phyloP scores from a whole-genome alignment of 2,113 vertebrate species.

The Psephotus haematonotus region DNA sequence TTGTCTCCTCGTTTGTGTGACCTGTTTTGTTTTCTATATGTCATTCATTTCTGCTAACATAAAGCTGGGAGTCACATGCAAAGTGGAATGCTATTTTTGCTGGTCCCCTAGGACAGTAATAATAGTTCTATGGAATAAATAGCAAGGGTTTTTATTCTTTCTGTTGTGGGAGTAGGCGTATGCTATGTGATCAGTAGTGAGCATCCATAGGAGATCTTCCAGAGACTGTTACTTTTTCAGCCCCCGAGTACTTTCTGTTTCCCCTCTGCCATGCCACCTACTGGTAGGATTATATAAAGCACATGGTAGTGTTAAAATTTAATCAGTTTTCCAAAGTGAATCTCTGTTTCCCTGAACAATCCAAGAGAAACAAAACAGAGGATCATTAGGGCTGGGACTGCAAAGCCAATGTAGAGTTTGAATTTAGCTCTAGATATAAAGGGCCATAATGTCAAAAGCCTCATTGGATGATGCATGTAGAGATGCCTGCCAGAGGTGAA shows the following conservation, averaged over 20 bases:
- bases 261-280: background rate
- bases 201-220: background rate
- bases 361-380: background rate
- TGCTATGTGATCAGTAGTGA: background rate
- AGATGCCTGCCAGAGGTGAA: background rate
- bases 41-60: background rate
- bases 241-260: background rate
- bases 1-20: background rate
- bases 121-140: background rate
- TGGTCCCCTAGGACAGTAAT: background rate
- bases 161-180: background rate
- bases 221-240: background rate
- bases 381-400: rapidly evolving
- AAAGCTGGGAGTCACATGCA: background rate
- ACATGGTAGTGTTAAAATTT: background rate
- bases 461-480: background rate
- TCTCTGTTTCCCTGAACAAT: background rate
- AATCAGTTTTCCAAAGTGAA: background rate
- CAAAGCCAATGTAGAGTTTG: background rate
- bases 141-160: background rate
- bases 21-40: background rate
- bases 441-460: background rate
- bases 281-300: background rate
- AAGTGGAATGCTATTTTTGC: background rate
- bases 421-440: background rate